phyloP scores from a whole-genome alignment of 2,113 vertebrate species.

The Cromileptes altivelis region DNA sequence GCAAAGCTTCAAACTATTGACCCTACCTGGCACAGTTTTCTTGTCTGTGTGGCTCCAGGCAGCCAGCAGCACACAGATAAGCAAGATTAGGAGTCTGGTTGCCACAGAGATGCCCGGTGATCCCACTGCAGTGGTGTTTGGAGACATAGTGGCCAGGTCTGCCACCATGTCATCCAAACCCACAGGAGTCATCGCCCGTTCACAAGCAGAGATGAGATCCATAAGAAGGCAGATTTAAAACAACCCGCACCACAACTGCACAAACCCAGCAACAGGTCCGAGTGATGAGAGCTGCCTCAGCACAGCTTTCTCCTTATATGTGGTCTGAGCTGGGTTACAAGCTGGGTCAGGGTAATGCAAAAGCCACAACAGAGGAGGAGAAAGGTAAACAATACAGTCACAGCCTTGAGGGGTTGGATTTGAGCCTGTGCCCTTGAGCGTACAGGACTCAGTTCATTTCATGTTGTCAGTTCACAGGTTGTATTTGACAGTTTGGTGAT shows the following conservation, averaged over 20 bases:
- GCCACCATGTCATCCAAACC: conserved; percentile 67
- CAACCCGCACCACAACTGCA: neutral
- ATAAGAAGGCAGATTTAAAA: conserved; percentile 36
- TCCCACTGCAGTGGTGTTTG: conserved; percentile 79
- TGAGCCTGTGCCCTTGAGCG: conserved; percentile 83
- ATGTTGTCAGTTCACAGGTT: neutral
- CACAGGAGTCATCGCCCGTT: conserved; percentile 62
- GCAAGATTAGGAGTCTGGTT: conserved; percentile 84
- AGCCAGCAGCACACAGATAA: conserved; percentile 86
- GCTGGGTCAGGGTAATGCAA: conserved; percentile 84
- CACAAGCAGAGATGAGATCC: conserved; percentile 67
- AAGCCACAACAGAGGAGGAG: conserved; percentile 85
- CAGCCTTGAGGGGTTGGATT: conserved; percentile 86
- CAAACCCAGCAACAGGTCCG: neutral
- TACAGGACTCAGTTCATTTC: conserved; percentile 18
- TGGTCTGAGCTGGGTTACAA: conserved; percentile 39
- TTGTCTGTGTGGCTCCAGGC: conserved; percentile 86
- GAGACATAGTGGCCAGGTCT: conserved; percentile 79
- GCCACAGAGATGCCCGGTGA: conserved; percentile 58
- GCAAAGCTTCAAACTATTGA: neutral
- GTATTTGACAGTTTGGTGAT: conserved; percentile 65
- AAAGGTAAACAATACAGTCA: conserved; percentile 78
- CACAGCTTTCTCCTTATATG: conserved; percentile 74
- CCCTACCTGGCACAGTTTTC: conserved; percentile 89
- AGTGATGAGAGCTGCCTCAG: conserved; percentile 6